Evolutionary conservation across 2,797 vertebrate species (phyloP).

Genomic region (Acrocephalus scirpaceus): DNA sequence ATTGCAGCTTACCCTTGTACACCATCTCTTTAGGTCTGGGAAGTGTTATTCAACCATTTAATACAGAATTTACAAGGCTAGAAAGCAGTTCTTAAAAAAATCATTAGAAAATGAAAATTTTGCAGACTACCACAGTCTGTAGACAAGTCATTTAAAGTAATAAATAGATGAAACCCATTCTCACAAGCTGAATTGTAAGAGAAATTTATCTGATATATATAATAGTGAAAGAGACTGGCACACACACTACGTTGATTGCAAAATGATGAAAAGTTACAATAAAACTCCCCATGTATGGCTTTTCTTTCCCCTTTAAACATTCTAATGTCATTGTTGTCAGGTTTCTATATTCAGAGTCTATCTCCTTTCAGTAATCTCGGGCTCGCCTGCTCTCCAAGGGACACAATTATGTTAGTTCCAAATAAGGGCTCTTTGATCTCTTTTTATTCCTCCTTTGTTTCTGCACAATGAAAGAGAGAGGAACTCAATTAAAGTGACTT

Average conservation of each 20-base stretch:
- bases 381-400: slow-evolving; percentile 38
- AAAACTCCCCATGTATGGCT: not conserved
- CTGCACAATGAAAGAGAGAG: slow-evolving; percentile 49
- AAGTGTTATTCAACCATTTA: not conserved
- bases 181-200: not conserved
- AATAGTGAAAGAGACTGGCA: not conserved
- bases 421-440: slow-evolving; percentile 69
- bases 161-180: not conserved
- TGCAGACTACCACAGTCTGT: not conserved
- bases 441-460: slow-evolving; percentile 69
- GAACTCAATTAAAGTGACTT: slow-evolving; percentile 69
- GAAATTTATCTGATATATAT: not conserved
- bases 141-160: not conserved
- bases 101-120: slow-evolving; percentile 14
- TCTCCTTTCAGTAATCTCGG: slow-evolving; percentile 56
- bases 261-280: slow-evolving; percentile 20
- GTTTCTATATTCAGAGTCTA: slow-evolving; percentile 48
- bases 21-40: not conserved
- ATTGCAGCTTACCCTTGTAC: not conserved
- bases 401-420: slow-evolving; percentile 66
- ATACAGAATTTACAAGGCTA: not conserved
- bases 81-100: not conserved
- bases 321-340: slow-evolving; percentile 41
- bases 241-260: not conserved
- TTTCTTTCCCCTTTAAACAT: not conserved